These are phyloP conservation scores for Mesembrinibis cayennensis DNA, from an alignment of 2,113 vertebrate genomes.

Conservation along the genomic window DNA sequence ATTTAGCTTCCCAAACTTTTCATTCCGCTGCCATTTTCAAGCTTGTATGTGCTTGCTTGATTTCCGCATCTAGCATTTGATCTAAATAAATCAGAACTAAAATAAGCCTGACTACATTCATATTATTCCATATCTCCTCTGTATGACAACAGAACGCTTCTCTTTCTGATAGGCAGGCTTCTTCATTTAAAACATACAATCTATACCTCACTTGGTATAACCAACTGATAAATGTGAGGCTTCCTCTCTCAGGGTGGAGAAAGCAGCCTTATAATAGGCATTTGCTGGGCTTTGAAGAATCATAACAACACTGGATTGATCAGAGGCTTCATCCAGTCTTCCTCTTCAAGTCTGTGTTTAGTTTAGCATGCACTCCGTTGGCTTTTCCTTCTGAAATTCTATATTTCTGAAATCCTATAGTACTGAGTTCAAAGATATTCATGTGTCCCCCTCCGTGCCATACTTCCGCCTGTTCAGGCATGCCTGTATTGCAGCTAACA, in stretches of 20 bases:
- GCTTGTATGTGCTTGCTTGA: not conserved
- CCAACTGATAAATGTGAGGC: not conserved
- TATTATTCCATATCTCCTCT: not conserved
- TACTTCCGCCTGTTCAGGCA: not conserved
- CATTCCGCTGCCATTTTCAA: not conserved
- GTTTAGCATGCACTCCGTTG: not conserved
- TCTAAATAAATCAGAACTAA: not conserved
- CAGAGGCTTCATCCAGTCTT: not conserved
- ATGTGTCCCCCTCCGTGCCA: fast-evolving
- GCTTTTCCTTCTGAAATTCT: not conserved
- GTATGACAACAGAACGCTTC: not conserved
- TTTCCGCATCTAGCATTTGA: not conserved
- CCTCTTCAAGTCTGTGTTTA: not conserved
- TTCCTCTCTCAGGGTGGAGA: not conserved
- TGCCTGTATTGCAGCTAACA: not conserved
- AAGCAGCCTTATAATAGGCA: not conserved
- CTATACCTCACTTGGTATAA: not conserved
- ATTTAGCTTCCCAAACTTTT: not conserved
- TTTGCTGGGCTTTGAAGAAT: not conserved
- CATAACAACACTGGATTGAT: not conserved
- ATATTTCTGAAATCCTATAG: not conserved
- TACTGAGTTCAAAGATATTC: not conserved
- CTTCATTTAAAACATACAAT: not conserved
- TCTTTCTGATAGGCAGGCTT: not conserved
- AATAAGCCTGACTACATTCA: not conserved